Percentiles rank a stretch among this genome's conserved stretches.
These are phyloP conservation scores for Callyntrura guangdongensis DNA, from an alignment of 2,888 invertebrate genomes.

Conservation along the genomic window DNA sequence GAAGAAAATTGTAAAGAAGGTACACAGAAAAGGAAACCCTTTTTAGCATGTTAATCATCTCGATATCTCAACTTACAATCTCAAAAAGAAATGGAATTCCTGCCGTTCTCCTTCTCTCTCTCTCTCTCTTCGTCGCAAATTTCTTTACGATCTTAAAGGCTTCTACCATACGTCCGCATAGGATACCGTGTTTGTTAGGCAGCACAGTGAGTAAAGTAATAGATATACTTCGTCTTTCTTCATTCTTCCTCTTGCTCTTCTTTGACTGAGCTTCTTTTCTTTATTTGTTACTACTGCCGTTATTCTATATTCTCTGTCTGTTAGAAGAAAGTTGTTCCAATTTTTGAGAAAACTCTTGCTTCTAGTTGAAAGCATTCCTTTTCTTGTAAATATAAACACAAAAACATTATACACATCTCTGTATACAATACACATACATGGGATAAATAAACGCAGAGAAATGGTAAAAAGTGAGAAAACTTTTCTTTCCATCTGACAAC, in stretches of 20 bases:
- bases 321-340: conserved; percentile 17
- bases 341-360: conserved; percentile 1
- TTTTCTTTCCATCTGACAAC: background rate
- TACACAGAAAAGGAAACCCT: conserved; percentile 46
- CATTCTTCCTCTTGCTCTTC: conserved; percentile 14
- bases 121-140: conserved; percentile 5
- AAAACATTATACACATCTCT: background rate
- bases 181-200: background rate
- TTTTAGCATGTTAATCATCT: conserved; percentile 76
- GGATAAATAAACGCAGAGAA: background rate
- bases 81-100: conserved; percentile 74
- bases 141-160: conserved; percentile 34
- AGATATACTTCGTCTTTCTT: conserved; percentile 2
- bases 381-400: background rate
- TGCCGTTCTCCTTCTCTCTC: background rate
- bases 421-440: background rate
- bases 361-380: background rate
- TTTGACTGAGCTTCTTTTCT: background rate
- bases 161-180: background rate
- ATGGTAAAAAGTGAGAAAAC: conserved; percentile 28
- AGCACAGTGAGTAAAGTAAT: background rate
- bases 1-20: conserved; percentile 58
- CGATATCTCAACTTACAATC: conserved; percentile 74
- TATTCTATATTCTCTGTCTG: background rate
- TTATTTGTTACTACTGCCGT: background rate